A percentile compares a stretch with the other conserved stretches of the same genome.
phyloP scores from a whole-genome alignment of 2,888 invertebrate genomes.

The Toxonevra muliebris region DNA sequence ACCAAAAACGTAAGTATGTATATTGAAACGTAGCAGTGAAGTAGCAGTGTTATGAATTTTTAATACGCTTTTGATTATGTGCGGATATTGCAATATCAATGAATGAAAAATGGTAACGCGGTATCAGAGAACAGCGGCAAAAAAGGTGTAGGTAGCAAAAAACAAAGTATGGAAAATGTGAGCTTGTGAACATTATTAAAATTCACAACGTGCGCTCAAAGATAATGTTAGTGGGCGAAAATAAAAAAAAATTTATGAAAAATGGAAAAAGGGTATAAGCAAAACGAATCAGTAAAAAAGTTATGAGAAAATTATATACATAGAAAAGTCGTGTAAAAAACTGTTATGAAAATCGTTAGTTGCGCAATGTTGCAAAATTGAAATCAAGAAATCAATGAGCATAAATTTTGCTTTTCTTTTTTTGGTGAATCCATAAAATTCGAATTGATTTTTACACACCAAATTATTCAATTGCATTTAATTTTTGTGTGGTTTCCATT shows the following conservation, averaged over 20 bases:
- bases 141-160: background rate
- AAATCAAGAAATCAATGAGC: conserved; percentile 10
- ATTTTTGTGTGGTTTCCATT: too few species aligned
- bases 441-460: too few species aligned
- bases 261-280: too few species aligned
- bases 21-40: too few species aligned
- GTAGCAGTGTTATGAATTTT: conserved; percentile 29
- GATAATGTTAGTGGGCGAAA: conserved; percentile 38
- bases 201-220: conserved; percentile 42
- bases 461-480: too few species aligned
- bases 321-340: too few species aligned
- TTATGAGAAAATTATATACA: too few species aligned
- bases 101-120: background rate
- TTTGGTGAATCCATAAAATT: too few species aligned
- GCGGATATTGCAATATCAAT: background rate
- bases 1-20: background rate
- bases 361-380: conserved; percentile 27
- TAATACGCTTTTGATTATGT: conserved; percentile 31
- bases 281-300: too few species aligned
- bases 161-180: conserved; percentile 24
- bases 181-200: conserved; percentile 36
- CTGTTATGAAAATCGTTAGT: conserved; percentile 24
- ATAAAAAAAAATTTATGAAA: background rate
- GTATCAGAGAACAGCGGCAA: background rate
- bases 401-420: too few species aligned